Evolutionary conservation across 2,797 vertebrate species (phyloP).

Genomic region (Rhodeus uyekii): DNA sequence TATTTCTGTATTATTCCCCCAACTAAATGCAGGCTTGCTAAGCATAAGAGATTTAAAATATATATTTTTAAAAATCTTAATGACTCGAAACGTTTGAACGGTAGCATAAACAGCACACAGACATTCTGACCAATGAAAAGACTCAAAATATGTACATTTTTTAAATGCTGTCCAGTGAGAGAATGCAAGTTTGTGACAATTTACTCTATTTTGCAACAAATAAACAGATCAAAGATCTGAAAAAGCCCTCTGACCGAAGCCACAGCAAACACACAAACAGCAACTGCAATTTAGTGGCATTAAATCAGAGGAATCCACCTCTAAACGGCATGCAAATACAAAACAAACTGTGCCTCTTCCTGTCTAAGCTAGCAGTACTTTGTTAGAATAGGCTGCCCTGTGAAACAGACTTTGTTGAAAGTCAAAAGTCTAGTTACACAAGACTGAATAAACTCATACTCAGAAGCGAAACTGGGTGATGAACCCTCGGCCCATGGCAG

Average conservation of each 20-base stretch:
- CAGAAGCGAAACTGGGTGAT: not conserved
- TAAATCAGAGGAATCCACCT: not conserved
- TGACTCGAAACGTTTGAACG: not conserved
- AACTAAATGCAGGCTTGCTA: not conserved
- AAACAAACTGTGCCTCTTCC: not conserved
- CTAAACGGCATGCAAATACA: not conserved
- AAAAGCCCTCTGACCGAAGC: not conserved
- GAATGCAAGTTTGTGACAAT: not conserved
- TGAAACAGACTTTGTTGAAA: not conserved
- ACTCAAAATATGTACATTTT: not conserved
- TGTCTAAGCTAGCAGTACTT: not conserved
- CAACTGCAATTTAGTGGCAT: not conserved
- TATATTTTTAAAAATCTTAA: not conserved
- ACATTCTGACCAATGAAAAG: not conserved
- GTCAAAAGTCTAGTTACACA: not conserved
- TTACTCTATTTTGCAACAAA: not conserved
- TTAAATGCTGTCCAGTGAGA: not conserved
- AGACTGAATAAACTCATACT: slow-evolving; percentile 8
- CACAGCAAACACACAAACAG: not conserved
- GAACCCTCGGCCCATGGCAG: slow-evolving; percentile 20
- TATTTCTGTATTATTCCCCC: not conserved
- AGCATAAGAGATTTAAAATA: not conserved
- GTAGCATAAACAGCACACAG: not conserved
- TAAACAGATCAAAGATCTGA: not conserved
- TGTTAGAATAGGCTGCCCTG: not conserved